Percentiles rank a stretch among this genome's conserved stretches.
phyloP scores from a whole-genome alignment of 2,797 vertebrate species.

The Pipistrellus pygmaeus region DNA sequence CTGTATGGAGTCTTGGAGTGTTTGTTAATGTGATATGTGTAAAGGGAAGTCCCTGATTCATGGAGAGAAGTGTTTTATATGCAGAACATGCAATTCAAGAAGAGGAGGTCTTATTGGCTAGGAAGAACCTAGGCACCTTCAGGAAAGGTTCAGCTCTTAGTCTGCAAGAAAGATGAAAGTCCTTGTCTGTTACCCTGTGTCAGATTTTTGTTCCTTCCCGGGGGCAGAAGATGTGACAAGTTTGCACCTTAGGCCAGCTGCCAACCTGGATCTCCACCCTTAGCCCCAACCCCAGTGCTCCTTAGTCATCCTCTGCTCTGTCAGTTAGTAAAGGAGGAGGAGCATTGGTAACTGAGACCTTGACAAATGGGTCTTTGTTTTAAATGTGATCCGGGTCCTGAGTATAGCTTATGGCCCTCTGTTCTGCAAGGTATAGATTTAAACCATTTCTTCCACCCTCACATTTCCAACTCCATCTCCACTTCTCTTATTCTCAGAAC shows the following conservation, averaged over 20 bases:
- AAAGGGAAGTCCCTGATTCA: neutral
- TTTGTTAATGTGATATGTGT: neutral
- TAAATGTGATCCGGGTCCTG: neutral
- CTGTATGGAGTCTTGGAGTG: neutral
- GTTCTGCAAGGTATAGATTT: neutral
- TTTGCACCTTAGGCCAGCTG: neutral
- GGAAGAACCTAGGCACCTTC: neutral
- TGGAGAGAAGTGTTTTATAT: constrained; percentile 3
- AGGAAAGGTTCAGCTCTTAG: constrained; percentile 16
- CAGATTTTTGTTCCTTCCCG: neutral
- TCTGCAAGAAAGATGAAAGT: neutral
- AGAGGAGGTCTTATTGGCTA: neutral
- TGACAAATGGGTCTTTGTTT: constrained; percentile 33
- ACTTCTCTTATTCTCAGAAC: neutral
- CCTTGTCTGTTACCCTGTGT: neutral
- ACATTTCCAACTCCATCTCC: neutral
- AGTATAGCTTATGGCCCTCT: neutral
- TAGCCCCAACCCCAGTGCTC: neutral
- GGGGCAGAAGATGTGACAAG: neutral
- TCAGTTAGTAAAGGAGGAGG: neutral
- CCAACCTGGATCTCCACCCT: neutral
- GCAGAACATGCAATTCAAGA: neutral
- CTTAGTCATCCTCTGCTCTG: neutral
- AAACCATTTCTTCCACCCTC: neutral
- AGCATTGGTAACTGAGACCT: neutral